Base-by-base conservation (phyloP, 2,888 invertebrate species). In the Drosophila planitibia region DNA sequence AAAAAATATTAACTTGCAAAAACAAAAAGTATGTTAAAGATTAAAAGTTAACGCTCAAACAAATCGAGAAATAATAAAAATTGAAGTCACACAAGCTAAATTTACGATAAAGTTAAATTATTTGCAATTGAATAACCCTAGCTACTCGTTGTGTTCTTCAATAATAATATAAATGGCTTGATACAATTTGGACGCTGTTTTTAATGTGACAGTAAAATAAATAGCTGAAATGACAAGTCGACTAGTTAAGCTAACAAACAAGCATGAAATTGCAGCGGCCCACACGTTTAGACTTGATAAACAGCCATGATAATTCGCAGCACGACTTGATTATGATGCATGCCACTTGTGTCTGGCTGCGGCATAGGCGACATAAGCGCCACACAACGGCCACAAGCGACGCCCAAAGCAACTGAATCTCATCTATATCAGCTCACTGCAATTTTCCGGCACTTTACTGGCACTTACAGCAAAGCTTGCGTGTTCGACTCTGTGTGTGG, bases 361-460 rank as follows among this genome's bases (percentile, higher is more conserved):
- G 33, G 55, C 52, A 47, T 22, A 14, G 14, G 7, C 44, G 44
- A 7, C 14, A 22, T 52, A 41, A n/a, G 49, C 53, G 54, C 30
- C 54, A 32, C 59, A 70, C 62, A 53, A 30, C 37, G 71, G 63
- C 76, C 64, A 54, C 75, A 70, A 66, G 75, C 80, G 57, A 78
- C 77, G 80, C 80, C 80, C 70, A 44, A 64, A 32, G 41, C 51
- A 74, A 62, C 49, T 51, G 78, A 79, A 84, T 84, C 85, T 84
- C 83, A 84, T 83, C 85, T 47, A 14, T 1, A 81, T 70, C 73
- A 55, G 47, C 47, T 54, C 16, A 44, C 49, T 58, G 65, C 71
- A 64, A 84, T 85, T 85, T 85, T 85, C 85, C 85, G 85, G 85
- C 85, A 85, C 60, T 86, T 85, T 69, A 73, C 35, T 89, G 84